Base-by-base conservation (phyloP, 2,797 vertebrate genomes). In the Acrossocheilus wenchowensis region DNA sequence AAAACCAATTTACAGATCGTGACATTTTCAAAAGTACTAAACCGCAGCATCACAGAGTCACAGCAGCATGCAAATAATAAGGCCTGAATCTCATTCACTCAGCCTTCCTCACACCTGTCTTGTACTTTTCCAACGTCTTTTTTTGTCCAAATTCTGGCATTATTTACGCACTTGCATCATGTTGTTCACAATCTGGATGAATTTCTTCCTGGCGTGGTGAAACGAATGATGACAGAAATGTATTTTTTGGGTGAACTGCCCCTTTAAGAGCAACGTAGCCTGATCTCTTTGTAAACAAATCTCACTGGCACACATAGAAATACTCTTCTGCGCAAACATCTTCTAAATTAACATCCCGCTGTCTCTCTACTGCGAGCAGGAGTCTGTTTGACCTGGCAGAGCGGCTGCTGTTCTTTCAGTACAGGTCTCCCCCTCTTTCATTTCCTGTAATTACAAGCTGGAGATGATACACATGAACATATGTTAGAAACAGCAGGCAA, bases 361-460 rank as follows among this genome's bases (percentile, higher is more conserved):
- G 41, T 50, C 41, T 73, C 45, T 72, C 43, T 83, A 79, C 68
- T 80, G 48, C 48, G 79, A 71, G 83, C 68, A 86, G 30, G 54
- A 89, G 81, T 64, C 50, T 87, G 88, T 64, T 89, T 85, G 86
- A 79, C 86, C 88, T 86, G 82, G 84, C 86, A 92, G 91, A 91
- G 89, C 75, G 86, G 86, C 30, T 88, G 75, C 90, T 89, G 66
- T 89, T 89, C 89, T 93, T 89, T 89, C 86, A 92, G 82, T 87
- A 86, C 75, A 75, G 87, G 30, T 30, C 45, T 86, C 54, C 15
- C 81, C 57, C 90, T 91, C 93, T 95, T 86, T 94, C 87, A 92
- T 95, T 94, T 94, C 57, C 88, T 6, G 11, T 95, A 94, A 96
- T 96, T 95, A 96, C 88, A 96, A 43, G 77, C 68, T 75, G 54